These are phyloP conservation scores for Brachymystax lenok DNA, from an alignment of 2,797 vertebrate species.

Conservation along the genomic window DNA sequence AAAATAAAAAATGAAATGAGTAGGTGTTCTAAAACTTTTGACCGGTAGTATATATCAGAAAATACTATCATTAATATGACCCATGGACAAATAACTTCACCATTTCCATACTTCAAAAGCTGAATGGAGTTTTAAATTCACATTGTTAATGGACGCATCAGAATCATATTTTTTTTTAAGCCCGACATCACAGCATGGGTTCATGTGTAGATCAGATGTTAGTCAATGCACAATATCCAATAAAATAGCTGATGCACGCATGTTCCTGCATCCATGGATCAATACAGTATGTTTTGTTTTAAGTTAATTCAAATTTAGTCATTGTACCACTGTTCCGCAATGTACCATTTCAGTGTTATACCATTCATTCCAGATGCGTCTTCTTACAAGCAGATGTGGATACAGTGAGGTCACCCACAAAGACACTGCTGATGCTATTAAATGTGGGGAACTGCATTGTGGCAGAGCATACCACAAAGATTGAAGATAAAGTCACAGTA, in stretches of 20 bases:
- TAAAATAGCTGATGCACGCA: neutral
- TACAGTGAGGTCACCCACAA: neutral
- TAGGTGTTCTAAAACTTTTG: no score
- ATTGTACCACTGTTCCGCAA: neutral
- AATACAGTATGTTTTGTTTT: neutral
- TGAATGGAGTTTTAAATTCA: neutral
- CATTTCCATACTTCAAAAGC: neutral
- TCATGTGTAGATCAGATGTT: neutral
- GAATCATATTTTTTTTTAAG: no score
- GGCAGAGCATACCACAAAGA: neutral
- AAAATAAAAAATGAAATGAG: no score
- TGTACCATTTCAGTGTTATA: neutral
- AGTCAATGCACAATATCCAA: neutral
- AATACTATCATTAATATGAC: neutral
- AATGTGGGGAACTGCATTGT: neutral
- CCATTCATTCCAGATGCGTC: neutral
- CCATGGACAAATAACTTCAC: neutral
- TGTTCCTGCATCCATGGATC: neutral
- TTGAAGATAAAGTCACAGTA: neutral
- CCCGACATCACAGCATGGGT: no score
- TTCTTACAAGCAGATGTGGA: neutral
- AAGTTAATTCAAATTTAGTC: neutral
- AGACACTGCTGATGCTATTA: neutral
- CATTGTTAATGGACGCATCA: no score
- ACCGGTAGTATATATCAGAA: neutral